A percentile compares a stretch with the other conserved stretches of the same genome.
Evolutionary conservation across 2,797 vertebrate genomes (phyloP).

Genomic region (Hybognathus amarus): DNA sequence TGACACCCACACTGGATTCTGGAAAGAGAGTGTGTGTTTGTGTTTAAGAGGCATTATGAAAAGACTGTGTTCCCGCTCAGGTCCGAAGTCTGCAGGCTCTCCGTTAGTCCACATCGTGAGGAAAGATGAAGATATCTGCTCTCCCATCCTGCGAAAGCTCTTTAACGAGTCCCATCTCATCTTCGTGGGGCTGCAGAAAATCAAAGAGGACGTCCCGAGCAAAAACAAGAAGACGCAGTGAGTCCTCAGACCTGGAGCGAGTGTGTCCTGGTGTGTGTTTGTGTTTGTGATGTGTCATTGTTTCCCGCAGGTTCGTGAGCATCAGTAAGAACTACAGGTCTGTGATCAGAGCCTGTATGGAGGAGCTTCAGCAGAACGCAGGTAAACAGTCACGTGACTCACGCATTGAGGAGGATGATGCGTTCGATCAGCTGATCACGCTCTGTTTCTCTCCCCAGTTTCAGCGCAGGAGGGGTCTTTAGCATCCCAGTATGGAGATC

Average conservation of each 20-base stretch:
- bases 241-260: constrained; percentile 59
- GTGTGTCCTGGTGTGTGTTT: not conserved
- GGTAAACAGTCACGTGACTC: constrained; percentile 60
- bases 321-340: constrained; percentile 98
- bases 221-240: constrained; percentile 91
- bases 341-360: constrained; percentile 93
- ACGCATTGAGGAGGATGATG: not conserved
- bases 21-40: not conserved
- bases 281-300: not conserved
- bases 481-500: constrained; percentile 83
- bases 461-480: constrained; percentile 76
- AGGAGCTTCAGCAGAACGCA: constrained; percentile 90
- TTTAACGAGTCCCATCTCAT: constrained; percentile 98
- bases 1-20: not conserved
- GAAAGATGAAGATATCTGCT: constrained; percentile 91
- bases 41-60: not conserved
- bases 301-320: constrained; percentile 84
- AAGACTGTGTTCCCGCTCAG: constrained; percentile 56
- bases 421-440: not conserved
- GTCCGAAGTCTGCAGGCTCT: constrained; percentile 56
- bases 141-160: constrained; percentile 91
- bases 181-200: constrained; percentile 91
- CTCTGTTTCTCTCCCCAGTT: constrained; percentile 73
- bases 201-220: constrained; percentile 85
- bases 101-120: constrained; percentile 82